Evolutionary conservation across 2,797 vertebrate species (phyloP).

Genomic region (Syngnathus acus): DNA sequence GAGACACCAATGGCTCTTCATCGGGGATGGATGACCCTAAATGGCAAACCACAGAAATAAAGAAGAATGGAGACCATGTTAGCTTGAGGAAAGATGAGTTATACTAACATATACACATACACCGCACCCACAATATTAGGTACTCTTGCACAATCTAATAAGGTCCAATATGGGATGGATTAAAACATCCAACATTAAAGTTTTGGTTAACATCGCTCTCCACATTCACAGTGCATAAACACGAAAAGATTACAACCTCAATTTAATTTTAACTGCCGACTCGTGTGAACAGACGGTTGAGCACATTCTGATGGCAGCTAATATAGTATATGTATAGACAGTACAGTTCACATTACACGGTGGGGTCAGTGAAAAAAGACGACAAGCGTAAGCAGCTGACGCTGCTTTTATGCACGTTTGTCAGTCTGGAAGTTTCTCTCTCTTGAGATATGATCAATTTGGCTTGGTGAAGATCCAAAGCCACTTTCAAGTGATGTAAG

Average conservation of each 20-base stretch:
- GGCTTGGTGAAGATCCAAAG: no score
- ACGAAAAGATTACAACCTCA: conserved; percentile 25
- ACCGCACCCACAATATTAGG: no score
- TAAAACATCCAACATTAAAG: no score
- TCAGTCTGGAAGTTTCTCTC: background rate
- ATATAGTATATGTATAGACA: conserved; percentile 20
- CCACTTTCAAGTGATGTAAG: no score
- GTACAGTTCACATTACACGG: conserved; percentile 38
- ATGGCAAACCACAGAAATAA: conserved; percentile 11
- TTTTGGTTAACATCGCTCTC: no score
- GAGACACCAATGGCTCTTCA: conserved; percentile 57
- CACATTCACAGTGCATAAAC: no score
- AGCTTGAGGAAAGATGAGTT: background rate
- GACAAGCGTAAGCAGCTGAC: conserved; percentile 32
- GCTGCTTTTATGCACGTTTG: conserved; percentile 6
- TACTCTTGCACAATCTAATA: no score
- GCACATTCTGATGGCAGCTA: conserved; percentile 25
- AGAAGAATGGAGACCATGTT: background rate
- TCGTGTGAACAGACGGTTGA: conserved; percentile 1
- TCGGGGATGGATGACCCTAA: conserved; percentile 50
- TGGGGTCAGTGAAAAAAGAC: conserved; percentile 13
- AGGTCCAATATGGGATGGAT: no score
- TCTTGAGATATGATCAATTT: no score
- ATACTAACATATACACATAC: no score
- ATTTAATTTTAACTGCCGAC: conserved; percentile 35